A percentile compares a stretch with the other conserved stretches of the same genome.
Conservation (phyloP, 2,797 vertebrate species). For the Chiroxiphia lanceolata region DNA sequence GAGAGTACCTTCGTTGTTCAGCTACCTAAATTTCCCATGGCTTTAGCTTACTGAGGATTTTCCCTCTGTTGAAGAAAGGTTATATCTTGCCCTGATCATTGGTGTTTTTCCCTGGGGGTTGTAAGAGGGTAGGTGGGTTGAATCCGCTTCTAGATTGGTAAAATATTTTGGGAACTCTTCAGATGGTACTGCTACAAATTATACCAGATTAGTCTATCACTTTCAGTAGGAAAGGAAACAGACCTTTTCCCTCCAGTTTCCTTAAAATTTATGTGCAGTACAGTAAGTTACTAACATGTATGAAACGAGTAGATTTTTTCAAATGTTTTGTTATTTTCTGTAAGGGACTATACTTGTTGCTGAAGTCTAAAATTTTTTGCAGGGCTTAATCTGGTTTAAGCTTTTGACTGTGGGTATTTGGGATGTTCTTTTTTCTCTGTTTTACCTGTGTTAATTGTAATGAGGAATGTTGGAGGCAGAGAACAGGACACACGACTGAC, state of each 20-base stretch:
- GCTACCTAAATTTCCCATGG: background rate
- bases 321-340: background rate
- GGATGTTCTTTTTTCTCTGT: background rate
- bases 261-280: background rate
- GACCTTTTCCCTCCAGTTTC: background rate
- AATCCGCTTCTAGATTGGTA: background rate
- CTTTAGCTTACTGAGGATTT: background rate
- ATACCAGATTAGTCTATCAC: background rate
- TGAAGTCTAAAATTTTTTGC: background rate
- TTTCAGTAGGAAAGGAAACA: background rate
- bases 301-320: background rate
- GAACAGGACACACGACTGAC: background rate
- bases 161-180: background rate
- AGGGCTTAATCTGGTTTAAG: background rate
- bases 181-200: background rate
- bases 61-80: background rate
- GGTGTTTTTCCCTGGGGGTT: background rate
- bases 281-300: background rate
- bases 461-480: conserved; percentile 10
- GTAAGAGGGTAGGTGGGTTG: background rate
- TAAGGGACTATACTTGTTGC: background rate
- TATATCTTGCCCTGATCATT: background rate
- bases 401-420: background rate
- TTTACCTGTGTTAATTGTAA: conserved; percentile 14
- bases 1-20: background rate